Evolutionary conservation across 2,888 invertebrate genomes (phyloP), one percentile per base, ranked within the genome.

Genomic region (Eurytoma adleriae): DNA sequence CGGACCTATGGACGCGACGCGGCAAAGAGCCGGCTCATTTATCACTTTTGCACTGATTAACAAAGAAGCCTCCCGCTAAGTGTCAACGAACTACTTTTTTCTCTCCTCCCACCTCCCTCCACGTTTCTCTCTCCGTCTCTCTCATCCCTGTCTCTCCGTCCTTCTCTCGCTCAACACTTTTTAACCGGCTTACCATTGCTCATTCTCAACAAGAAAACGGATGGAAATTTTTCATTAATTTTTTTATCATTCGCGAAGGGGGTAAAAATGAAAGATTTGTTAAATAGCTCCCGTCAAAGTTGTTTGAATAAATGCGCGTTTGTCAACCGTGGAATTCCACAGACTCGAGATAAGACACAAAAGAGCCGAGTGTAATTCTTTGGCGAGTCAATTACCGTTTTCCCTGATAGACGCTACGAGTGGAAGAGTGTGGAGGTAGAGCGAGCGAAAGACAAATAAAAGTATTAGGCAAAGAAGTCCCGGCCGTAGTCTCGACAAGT

Each of bases 1-100:
- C 59, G 59, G 62, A 61, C 30, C 16, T 30, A 40, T 20, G 66
- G 14, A 68, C 30, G 16, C 40, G 50, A 30, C 71, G 50, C 48
- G 59, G 52, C 40, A 59, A 78, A 75, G 78, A 67, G 69, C 66
- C 61, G 57, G 78, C 66, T 70, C 72, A n/a, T 73, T 79, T 69
- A 68, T 69, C 79, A 70, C 64, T 16, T 2, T 14, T 18, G 54
- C 20, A 40, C 52, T 27, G 57, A 70, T 70, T 69, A 54, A 73
- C 78, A 78, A 70, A 79, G 64, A 74, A 10, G 18, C 62, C 66
- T 59, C 27, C n/a, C 12, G 10, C 16, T 40, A 14, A 24, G 57
- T 18, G 50, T 27, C 14, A 50, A 75, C n/a, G 24, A 12, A 24
- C 7, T 50, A n/a, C 14, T 24, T 2, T 69, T 24, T 30, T 69